phyloP scores from a whole-genome alignment of 2,113 vertebrate species.

The Malurus alboscapulatus region DNA sequence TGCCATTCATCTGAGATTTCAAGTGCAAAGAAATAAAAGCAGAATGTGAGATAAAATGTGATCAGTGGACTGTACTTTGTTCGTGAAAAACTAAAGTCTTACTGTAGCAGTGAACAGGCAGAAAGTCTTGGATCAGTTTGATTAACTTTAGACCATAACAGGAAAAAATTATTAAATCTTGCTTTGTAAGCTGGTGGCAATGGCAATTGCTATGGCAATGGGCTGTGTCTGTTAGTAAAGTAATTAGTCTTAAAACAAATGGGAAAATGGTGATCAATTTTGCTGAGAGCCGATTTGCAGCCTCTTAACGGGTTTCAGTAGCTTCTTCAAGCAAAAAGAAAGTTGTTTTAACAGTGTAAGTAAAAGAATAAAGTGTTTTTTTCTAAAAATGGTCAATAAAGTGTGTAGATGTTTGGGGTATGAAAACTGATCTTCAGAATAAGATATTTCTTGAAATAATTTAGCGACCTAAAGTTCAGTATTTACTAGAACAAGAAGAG shows the following conservation, averaged over 20 bases:
- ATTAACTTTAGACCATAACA: not conserved
- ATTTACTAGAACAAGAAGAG: not conserved
- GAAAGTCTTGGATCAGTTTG: not conserved
- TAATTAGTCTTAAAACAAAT: not conserved
- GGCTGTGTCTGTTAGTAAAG: not conserved
- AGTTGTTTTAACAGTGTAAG: not conserved
- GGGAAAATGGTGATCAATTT: not conserved
- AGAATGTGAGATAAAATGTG: not conserved
- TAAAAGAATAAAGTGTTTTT: not conserved
- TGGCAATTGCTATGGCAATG: not conserved
- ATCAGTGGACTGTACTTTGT: not conserved
- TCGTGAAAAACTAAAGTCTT: not conserved
- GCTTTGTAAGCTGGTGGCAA: not conserved
- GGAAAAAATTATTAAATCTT: not conserved
- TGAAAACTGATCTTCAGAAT: not conserved
- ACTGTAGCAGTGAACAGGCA: not conserved
- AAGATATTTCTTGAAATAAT: too few relatives aligned
- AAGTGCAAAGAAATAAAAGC: not conserved
- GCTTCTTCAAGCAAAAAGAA: not conserved
- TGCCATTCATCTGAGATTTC: not conserved
- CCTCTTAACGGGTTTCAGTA: not conserved
- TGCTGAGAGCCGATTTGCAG: not conserved
- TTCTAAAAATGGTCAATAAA: not conserved
- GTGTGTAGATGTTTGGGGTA: not conserved
- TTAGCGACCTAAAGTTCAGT: not conserved